Percentiles rank a stretch among this genome's conserved stretches.
These are phyloP conservation scores for Athene cunicularia DNA, from an alignment of 2,113 vertebrate genomes.

Conservation along the genomic window DNA sequence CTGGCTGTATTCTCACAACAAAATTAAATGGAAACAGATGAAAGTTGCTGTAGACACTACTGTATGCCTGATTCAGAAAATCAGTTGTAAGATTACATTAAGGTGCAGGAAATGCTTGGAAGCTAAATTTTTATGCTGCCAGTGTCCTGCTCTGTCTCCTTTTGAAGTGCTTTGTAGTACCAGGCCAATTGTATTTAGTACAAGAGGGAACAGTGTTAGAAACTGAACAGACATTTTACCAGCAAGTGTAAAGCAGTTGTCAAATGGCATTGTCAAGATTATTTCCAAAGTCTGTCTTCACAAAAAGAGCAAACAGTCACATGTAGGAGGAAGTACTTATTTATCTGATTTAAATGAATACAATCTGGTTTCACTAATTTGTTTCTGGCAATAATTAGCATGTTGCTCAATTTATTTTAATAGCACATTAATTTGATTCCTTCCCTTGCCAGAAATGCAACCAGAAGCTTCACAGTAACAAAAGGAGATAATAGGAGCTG, in stretches of 20 bases:
- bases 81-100: background rate
- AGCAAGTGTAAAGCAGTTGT: background rate
- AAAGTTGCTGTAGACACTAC: background rate
- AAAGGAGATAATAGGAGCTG: background rate
- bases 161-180: background rate
- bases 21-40: background rate
- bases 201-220: background rate
- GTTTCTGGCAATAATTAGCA: constrained; percentile 43
- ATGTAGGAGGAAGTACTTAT: background rate
- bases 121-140: background rate
- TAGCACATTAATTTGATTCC: constrained; percentile 21
- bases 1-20: background rate
- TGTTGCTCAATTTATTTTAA: constrained; percentile 43
- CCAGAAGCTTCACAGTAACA: background rate
- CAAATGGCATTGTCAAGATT: background rate
- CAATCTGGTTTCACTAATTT: background rate
- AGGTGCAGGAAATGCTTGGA: background rate
- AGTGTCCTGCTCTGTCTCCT: background rate
- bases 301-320: background rate
- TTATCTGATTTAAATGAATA: constrained; percentile 44
- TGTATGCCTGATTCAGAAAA: background rate
- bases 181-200: background rate
- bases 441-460: background rate
- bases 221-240: background rate
- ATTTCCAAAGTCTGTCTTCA: background rate